phyloP scores from a whole-genome alignment of 2,888 invertebrate genomes.

The Cerastis leucographa region DNA sequence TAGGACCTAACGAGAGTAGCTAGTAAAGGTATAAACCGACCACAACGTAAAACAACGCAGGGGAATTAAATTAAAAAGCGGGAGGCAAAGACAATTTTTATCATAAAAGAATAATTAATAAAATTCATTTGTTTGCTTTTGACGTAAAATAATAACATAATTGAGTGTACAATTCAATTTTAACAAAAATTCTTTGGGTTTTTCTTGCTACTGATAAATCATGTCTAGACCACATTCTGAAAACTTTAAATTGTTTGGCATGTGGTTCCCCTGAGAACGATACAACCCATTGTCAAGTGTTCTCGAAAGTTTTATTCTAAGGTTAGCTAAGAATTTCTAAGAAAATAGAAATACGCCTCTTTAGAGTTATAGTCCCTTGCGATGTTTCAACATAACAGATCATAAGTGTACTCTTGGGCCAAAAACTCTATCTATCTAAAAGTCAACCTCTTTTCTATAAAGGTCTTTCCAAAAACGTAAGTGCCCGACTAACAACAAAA shows the following conservation, averaged over 20 bases:
- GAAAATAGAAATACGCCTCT: not conserved
- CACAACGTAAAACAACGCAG: not conserved
- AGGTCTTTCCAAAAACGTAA: conserved; percentile 34
- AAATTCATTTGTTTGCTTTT: conserved; percentile 24
- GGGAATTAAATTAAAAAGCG: not conserved
- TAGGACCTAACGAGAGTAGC: conserved; percentile 1
- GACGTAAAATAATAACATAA: conserved; percentile 1
- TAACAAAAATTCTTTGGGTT: not conserved
- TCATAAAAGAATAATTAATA: conserved; percentile 37
- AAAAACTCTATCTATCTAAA: conserved; percentile 7
- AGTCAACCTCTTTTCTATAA: conserved; percentile 20
- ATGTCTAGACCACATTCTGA: conserved; percentile 8
- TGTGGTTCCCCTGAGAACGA: conserved; percentile 21
- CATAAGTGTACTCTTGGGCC: not conserved
- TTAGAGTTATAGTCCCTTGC: not conserved
- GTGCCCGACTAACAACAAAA: conserved; percentile 1
- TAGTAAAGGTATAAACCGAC: not conserved
- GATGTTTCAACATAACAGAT: conserved; percentile 1
- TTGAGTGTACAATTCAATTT: not conserved
- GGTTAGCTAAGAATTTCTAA: not conserved
- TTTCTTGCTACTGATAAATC: not conserved
- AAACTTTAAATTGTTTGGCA: conserved; percentile 30
- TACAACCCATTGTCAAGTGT: conserved; percentile 13
- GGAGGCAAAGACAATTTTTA: conserved; percentile 2
- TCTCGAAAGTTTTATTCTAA: conserved; percentile 18